phyloP scores from a whole-genome alignment of 2,113 vertebrate species.

The Pseudonaja textilis region DNA sequence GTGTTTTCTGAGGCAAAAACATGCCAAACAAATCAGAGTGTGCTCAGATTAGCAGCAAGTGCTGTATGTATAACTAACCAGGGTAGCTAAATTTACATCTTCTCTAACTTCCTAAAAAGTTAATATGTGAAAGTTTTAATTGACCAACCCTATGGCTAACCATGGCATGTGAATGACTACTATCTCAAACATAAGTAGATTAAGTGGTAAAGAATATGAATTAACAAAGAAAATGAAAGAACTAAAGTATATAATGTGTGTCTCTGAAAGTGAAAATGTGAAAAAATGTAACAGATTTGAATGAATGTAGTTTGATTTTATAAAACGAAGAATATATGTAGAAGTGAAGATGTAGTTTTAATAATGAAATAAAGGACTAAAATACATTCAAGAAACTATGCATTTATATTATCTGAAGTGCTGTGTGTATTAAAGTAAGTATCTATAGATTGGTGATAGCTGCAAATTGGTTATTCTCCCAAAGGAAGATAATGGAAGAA shows the following conservation, averaged over 20 bases:
- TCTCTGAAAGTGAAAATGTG: background rate
- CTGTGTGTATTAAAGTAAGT: background rate
- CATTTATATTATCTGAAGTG: background rate
- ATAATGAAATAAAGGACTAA: background rate
- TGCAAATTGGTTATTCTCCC: background rate
- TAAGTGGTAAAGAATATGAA: background rate
- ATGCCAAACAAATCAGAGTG: background rate
- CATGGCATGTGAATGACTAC: background rate
- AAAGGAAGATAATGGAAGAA: background rate
- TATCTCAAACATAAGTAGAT: background rate
- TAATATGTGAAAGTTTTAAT: background rate
- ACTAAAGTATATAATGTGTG: background rate
- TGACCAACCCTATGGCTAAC: background rate
- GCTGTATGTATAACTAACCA: background rate
- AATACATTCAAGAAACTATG: background rate
- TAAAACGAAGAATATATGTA: background rate
- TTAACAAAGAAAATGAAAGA: background rate
- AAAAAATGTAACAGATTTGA: background rate
- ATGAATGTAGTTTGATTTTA: background rate
- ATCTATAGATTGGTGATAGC: background rate
- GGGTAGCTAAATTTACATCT: background rate
- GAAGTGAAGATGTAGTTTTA: background rate
- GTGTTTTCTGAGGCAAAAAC: background rate
- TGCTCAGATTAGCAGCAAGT: background rate
- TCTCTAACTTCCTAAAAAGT: background rate